Evolutionary conservation across 2,797 vertebrate genomes (phyloP).

Genomic region (Mus minutoides): DNA sequence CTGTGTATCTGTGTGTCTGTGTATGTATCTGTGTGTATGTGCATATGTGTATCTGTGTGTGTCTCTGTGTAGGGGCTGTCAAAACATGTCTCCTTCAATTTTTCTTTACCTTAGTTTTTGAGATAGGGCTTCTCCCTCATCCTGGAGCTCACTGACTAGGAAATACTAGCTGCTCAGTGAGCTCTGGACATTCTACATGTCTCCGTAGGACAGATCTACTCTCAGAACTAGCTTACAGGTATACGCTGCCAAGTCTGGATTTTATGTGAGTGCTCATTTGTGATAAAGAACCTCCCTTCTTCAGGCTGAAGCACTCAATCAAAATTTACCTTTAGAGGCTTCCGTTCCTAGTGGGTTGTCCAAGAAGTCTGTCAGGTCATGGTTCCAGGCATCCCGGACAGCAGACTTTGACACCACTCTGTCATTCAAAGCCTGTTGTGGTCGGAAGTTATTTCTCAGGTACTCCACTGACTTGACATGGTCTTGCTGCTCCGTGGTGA

Average conservation of each 20-base stretch:
- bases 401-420: conserved; percentile 95
- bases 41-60: not conserved
- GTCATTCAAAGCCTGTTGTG: conserved; percentile 92
- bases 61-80: no score
- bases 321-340: conserved; percentile 93
- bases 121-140: not conserved
- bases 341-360: conserved; percentile 93
- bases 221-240: not conserved
- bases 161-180: not conserved
- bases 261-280: not conserved
- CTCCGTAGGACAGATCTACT: not conserved
- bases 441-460: conserved; percentile 97
- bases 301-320: conserved; percentile 50
- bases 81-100: not conserved
- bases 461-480: conserved; percentile 98
- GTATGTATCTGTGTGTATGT: not conserved
- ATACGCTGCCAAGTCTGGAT: not conserved
- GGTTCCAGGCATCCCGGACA: conserved; percentile 95
- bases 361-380: conserved; percentile 91
- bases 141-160: not conserved
- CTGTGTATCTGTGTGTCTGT: not conserved
- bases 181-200: not conserved
- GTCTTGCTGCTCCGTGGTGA: conserved; percentile 99
- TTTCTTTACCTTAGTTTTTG: not conserved
- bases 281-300: not conserved